Conservation (phyloP, 2,888 invertebrate genomes). For the Lasius fuliginosus region DNA sequence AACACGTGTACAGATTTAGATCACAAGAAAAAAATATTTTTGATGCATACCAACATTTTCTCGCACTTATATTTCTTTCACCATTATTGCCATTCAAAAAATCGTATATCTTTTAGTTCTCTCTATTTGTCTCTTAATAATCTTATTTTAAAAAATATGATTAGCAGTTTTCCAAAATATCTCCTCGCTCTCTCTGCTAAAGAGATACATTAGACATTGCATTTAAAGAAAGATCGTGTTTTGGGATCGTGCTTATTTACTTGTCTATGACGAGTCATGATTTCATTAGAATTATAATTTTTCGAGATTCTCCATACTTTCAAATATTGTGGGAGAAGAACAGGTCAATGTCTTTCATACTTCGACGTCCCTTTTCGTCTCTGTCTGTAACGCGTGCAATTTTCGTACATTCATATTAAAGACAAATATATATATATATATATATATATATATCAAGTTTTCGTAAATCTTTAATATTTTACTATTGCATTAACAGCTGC, state of each 20-base stretch:
- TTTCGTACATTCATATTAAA: slow-evolving; percentile 35
- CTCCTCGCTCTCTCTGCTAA: background rate
- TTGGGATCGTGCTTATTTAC: background rate
- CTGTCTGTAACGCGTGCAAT: background rate
- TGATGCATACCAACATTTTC: background rate
- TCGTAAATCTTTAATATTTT: slow-evolving; percentile 34
- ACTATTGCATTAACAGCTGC: background rate
- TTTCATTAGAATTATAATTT: background rate
- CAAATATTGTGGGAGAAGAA: background rate
- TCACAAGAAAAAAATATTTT: background rate
- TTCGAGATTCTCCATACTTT: background rate
- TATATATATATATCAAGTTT: slow-evolving; percentile 47
- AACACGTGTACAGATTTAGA: background rate
- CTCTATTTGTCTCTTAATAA: background rate
- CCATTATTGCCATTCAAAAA: background rate
- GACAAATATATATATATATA: slow-evolving; percentile 65
- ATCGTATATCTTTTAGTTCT: background rate
- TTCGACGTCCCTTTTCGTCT: background rate
- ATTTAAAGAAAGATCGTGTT: background rate
- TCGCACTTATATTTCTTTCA: background rate
- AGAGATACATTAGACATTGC: background rate
- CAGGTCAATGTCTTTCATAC: background rate
- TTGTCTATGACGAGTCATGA: background rate
- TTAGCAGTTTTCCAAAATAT: background rate
- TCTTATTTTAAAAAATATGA: background rate